Conservation (phyloP, 2,797 vertebrate genomes). For the Alfaro cultratus region DNA sequence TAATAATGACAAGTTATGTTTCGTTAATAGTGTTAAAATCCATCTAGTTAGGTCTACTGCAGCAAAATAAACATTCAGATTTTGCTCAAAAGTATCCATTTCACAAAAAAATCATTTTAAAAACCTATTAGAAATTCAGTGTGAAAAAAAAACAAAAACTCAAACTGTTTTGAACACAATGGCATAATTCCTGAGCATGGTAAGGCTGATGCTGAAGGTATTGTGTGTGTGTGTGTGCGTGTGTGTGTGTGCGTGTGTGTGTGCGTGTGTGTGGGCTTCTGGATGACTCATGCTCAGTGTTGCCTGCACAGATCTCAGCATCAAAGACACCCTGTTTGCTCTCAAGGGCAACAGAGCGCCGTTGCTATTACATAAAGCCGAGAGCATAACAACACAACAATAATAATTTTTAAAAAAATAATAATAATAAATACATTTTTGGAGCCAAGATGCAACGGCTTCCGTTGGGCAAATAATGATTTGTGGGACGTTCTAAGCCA, state of each 20-base stretch:
- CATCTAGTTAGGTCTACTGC: conserved; percentile 1
- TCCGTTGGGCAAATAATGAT: conserved; percentile 55
- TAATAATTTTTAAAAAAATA: too few relatives aligned
- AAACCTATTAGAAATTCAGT: conserved; percentile 10
- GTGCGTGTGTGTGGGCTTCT: conserved; percentile 65
- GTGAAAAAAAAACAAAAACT: conserved; percentile 15
- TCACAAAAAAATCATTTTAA: not conserved
- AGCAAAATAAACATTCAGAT: not conserved
- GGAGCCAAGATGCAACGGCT: conserved; percentile 39
- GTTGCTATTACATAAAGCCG: conserved; percentile 76
- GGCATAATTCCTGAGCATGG: conserved; percentile 55
- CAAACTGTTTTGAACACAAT: conserved; percentile 53
- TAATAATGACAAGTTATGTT: conserved; percentile 7
- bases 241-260: conserved; percentile 39
- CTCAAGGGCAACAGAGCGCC: conserved; percentile 72
- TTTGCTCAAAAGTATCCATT: not conserved
- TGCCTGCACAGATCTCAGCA: conserved; percentile 74
- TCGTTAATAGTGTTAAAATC: conserved; percentile 8
- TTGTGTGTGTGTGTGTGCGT: conserved; percentile 48
- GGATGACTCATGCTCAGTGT: conserved; percentile 75
- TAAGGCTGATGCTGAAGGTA: conserved; percentile 61
- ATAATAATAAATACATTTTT: conserved; percentile 56
- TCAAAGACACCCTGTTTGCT: conserved; percentile 74
- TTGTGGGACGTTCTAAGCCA: conserved; percentile 36
- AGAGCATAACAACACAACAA: conserved; percentile 54